Evolutionary conservation across 1,140 invertebrate species (phyloP).

Genomic region (Littorina saxatilis): DNA sequence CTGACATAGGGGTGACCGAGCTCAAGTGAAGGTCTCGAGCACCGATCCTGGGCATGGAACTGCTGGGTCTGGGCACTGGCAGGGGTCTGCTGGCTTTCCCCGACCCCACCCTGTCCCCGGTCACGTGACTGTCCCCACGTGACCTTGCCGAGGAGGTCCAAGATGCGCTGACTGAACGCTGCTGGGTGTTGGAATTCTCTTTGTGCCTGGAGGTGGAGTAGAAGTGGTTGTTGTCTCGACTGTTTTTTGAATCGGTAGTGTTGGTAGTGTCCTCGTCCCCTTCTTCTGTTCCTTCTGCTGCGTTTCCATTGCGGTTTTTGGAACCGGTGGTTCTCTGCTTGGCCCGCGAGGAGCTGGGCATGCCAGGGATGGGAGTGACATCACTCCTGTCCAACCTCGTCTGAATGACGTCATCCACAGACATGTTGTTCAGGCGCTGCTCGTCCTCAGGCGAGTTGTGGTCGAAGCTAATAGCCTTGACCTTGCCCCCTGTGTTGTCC

Average conservation of each 20-base stretch:
- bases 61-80: background rate
- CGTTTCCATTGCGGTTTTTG: no score
- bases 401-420: conserved; percentile 59
- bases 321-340: background rate
- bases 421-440: conserved; percentile 49
- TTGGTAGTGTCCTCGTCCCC: no score
- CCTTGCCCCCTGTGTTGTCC: conserved; percentile 27
- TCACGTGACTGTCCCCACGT: background rate
- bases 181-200: background rate
- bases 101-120: background rate
- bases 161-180: background rate
- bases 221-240: no score
- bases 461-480: conserved; percentile 56
- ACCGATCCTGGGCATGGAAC: background rate
- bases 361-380: background rate
- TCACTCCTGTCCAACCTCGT: conserved; percentile 39
- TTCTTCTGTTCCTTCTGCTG: no score
- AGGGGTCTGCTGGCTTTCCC: background rate
- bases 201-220: background rate
- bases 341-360: background rate
- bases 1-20: background rate
- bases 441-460: conserved; percentile 51
- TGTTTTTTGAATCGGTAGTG: background rate
- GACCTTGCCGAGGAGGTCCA: background rate
- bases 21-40: background rate